Evolutionary conservation across 2,797 vertebrate species (phyloP), one percentile per base, ranked within the genome.

Genomic region (Leontopithecus rosalia): DNA sequence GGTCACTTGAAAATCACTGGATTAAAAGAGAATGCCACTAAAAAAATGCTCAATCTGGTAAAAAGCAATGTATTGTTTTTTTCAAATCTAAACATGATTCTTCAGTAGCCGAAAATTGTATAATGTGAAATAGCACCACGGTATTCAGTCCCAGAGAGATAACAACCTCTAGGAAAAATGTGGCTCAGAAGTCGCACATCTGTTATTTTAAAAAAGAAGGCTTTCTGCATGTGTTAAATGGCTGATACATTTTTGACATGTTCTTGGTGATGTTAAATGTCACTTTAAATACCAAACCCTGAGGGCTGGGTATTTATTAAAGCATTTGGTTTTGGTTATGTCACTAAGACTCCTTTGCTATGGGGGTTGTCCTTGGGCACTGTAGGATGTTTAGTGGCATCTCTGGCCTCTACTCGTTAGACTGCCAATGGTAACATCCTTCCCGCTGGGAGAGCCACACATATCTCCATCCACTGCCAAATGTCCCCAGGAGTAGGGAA

Each of bases 241-340:
- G 87, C 67, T 97, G 96, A 97, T 75, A 94, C 76, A 92, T 96
- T 97, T 95, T 87, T 80, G 95, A 95, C 75, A 64, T 48, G 95
- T 96, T 97, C 98, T 90, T 73, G 97, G 55, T 96, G 92, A 98
- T 90, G 22, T 1, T 85, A 98, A 98, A 97, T 95, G 97, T 97
- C 97, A 98, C 57, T 22, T 97, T 97, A 98, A 98, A 91, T 96
- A 97, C 97, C 84, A 81, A 95, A 96, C 96, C 87, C 58, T 93
- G 79, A 95, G 95, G 93, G 91, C 28, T 19, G 61, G 15, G 15
- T 67, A 67, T n/a, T 67, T 67, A n/a, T n/a, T 67, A 98, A 95
- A 97, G 97, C 95, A 79, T 93, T 98, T 87, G 76, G 55, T 97
- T 98, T 98, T 97, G 95, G 96, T 97, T 97, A 97, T 0, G 89